phyloP scores from a whole-genome alignment of 2,888 invertebrate genomes.

The Callyntrura sp. region DNA sequence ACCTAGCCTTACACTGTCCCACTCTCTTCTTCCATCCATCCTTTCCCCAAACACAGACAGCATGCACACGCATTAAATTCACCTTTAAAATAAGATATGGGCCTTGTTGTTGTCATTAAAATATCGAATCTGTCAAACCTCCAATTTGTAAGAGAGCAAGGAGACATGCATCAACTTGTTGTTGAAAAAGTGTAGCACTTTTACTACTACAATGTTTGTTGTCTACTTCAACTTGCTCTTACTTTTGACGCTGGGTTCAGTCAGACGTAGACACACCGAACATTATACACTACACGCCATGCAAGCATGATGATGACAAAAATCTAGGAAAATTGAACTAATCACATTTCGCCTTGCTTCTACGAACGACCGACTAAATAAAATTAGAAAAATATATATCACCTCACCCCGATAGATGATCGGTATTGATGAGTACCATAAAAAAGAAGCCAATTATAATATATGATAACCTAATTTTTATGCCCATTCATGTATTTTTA shows the following conservation, averaged over 20 bases:
- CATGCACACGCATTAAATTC: slow-evolving; percentile 32
- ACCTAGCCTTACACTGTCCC: background rate
- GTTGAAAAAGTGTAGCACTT: slow-evolving; percentile 59
- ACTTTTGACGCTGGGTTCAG: background rate
- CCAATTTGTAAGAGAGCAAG: slow-evolving; percentile 77
- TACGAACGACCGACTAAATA: slow-evolving; percentile 43
- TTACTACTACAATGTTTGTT: slow-evolving; percentile 42
- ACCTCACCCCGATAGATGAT: background rate
- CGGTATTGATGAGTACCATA: background rate
- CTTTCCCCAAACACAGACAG: slow-evolving; percentile 17
- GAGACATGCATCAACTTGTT: slow-evolving; percentile 76
- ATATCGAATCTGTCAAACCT: slow-evolving; percentile 78
- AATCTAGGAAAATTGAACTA: slow-evolving; percentile 67
- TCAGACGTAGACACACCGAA: background rate
- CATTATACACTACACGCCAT: slow-evolving; percentile 19
- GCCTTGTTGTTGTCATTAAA: slow-evolving; percentile 75
- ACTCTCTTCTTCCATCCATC: background rate
- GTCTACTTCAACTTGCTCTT: slow-evolving; percentile 19
- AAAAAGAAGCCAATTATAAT: background rate
- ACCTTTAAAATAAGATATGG: slow-evolving; percentile 73
- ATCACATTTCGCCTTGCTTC: slow-evolving; percentile 45
- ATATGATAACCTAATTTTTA: background rate
- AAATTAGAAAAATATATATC: background rate
- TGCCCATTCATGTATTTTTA: background rate
- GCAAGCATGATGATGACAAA: slow-evolving; percentile 64